phyloP scores from a whole-genome alignment of 2,113 vertebrate species.

The Mormyrus lacerda region DNA sequence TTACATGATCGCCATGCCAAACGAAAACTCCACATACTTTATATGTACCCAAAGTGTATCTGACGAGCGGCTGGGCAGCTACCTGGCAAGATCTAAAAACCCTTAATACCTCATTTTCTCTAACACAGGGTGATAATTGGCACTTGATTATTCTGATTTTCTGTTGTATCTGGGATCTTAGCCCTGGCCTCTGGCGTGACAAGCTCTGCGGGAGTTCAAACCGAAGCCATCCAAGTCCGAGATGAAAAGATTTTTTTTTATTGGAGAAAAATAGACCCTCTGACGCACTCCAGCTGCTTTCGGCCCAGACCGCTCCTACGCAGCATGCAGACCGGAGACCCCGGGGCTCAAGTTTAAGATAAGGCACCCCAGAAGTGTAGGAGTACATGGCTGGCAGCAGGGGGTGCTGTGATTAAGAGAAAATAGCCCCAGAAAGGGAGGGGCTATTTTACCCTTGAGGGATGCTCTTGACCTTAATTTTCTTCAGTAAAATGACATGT shows the following conservation, averaged over 20 bases:
- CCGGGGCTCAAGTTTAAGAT: not conserved
- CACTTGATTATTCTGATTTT: constrained; percentile 13
- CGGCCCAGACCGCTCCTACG: not conserved
- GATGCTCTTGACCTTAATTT: not conserved
- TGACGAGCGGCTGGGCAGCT: not conserved
- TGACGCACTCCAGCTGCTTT: not conserved
- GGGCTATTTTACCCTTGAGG: not conserved
- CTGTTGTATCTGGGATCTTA: not conserved
- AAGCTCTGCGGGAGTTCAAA: not conserved
- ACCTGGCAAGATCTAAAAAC: not conserved
- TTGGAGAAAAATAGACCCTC: not conserved
- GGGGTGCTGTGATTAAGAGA: not conserved
- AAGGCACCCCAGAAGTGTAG: not conserved
- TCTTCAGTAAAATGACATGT: not conserved
- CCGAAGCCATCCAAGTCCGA: constrained; percentile 3
- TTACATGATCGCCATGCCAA: not conserved
- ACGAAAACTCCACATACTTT: not conserved
- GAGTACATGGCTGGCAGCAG: not conserved
- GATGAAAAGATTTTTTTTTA: constrained; percentile 1
- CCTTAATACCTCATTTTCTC: not conserved
- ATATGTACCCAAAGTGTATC: not conserved
- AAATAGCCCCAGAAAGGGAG: not conserved
- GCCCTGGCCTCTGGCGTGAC: not conserved
- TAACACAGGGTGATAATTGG: not conserved
- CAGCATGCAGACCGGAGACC: not conserved